A percentile compares a stretch with the other conserved stretches of the same genome.
Evolutionary conservation across 2,113 vertebrate species (phyloP).

Genomic region (Columba livia): DNA sequence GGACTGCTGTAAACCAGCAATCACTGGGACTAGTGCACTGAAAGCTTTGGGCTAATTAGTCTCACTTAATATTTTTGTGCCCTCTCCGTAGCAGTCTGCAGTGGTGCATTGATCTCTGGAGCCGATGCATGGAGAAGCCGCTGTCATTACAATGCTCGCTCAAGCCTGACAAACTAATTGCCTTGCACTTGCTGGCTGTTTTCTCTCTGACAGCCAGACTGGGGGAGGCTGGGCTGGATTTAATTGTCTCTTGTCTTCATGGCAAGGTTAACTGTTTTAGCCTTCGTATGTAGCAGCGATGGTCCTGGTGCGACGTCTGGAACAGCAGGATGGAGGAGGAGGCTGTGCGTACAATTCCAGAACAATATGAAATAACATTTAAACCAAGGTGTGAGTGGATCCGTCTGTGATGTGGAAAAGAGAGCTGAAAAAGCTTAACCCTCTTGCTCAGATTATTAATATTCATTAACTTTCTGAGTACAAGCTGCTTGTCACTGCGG

Average conservation of each 20-base stretch:
- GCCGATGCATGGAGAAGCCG: background rate
- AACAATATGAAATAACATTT: background rate
- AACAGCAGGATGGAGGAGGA: background rate
- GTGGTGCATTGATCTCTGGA: background rate
- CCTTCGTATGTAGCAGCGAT: rapidly evolving
- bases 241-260: constrained; percentile 18
- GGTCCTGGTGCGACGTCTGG: rapidly evolving
- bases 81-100: background rate
- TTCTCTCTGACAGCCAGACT: background rate
- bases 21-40: rapidly evolving
- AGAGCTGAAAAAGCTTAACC: background rate
- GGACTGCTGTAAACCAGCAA: background rate
- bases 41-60: constrained; percentile 14
- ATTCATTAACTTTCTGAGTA: background rate
- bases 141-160: constrained; percentile 35
- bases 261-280: constrained; percentile 42
- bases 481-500: background rate
- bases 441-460: background rate
- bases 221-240: background rate
- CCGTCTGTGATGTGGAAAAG: background rate
- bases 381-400: background rate
- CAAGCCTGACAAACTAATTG: constrained; percentile 61
- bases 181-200: background rate
- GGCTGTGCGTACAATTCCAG: background rate
- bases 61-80: background rate